Conservation (phyloP, 2,113 vertebrate species). For the Sorex araneus region DNA sequence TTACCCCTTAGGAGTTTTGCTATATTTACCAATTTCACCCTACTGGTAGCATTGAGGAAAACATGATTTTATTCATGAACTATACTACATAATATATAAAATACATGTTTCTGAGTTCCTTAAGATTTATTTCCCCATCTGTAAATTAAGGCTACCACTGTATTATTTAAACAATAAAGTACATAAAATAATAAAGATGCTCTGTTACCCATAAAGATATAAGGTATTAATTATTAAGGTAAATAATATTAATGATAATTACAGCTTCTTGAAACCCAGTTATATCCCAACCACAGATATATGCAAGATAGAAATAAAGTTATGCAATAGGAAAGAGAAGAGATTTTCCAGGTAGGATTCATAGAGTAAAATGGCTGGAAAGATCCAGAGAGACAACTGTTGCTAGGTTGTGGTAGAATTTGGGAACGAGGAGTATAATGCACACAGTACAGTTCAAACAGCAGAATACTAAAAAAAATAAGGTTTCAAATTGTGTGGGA, state of each 20-base stretch:
- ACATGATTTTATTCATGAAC: background rate
- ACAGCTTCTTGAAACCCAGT: background rate
- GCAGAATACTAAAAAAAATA: background rate
- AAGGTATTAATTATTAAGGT: background rate
- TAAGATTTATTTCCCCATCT: slow-evolving; percentile 23
- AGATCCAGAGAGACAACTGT: background rate
- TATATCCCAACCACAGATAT: background rate
- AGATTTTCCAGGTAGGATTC: background rate
- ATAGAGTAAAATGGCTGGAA: slow-evolving; percentile 43
- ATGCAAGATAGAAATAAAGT: background rate
- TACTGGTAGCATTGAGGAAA: background rate
- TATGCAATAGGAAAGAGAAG: slow-evolving; percentile 12
- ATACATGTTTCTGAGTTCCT: background rate
- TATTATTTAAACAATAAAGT: background rate
- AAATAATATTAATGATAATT: background rate
- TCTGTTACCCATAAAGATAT: background rate
- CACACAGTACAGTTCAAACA: background rate
- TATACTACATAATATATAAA: background rate
- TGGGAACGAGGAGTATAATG: background rate
- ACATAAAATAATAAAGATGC: slow-evolving; percentile 6
- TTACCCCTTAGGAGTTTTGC: slow-evolving; percentile 35
- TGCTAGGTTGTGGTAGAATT: background rate
- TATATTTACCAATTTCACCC: background rate
- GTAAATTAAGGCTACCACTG: background rate
- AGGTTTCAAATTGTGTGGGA: background rate